Evolutionary conservation across 2,888 invertebrate species (phyloP), one percentile per base, ranked within the genome.

Genomic region (Strigamia transsilvanica): DNA sequence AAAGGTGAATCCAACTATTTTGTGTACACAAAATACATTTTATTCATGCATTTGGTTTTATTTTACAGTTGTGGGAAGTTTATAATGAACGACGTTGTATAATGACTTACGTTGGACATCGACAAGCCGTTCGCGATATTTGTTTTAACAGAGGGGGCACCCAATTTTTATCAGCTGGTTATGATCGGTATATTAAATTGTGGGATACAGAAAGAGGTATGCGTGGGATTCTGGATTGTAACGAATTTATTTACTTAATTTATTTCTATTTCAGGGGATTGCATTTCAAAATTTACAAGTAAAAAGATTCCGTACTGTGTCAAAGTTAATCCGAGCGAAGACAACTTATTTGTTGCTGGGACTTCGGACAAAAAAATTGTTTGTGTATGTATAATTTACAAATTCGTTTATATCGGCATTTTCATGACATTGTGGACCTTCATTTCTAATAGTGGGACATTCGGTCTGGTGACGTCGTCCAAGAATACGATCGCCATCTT

Each of bases 301-400:
- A 92, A 97, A 82, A 99, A 99, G 89, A 96, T 99, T 86, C 96
- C 99, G 0, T 99, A 98, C 89, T 99, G 99, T 88, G 94, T 96
- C 77, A 98, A 98, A 90, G 99, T 98, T 88, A 94, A 99, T 89
- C 99, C 99, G 0, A 99, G 99, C 86, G 93, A 93, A 80, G 97
- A 97, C 87, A 99, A 99, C 89, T 91, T 99, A 32, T 99, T 99
- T 90, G 97, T 99, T 0, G 97, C 98, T 80, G 99, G 99, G 82
- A 99, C 98, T 1, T 97, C 98, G 0, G 99, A 99, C 87, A 99
- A 99, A 89, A 99, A 99, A 90, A 99, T 99, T 85, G 95, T 99
- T 86, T 99, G 98, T 88, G 96, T 97, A 89, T 92, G 83, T 80
- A 79, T 3, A 66, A 13, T 66, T 66, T 2, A 27, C 27, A 27